Evolutionary conservation across 1,140 invertebrate genomes (phyloP).

Genomic region (Stegodyphus dumicola): DNA sequence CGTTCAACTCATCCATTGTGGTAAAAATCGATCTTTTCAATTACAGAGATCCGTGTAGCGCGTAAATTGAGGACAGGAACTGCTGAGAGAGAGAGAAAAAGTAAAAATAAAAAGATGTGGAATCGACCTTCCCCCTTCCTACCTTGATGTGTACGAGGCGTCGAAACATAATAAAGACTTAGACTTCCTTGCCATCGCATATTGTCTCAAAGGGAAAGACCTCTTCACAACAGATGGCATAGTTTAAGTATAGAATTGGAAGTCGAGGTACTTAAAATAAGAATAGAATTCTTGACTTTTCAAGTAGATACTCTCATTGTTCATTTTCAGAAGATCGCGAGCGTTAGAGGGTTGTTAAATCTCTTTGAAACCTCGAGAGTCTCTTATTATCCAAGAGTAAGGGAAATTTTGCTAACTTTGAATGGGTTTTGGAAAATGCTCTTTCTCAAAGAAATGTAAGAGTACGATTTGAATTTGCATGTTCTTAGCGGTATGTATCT

Average conservation of each 20-base stretch:
- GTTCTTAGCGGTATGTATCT: background rate
- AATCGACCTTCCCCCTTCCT: background rate
- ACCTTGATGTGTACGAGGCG: slow-evolving; percentile 5
- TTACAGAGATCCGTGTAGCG: slow-evolving; percentile 43
- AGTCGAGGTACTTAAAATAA: slow-evolving; percentile 14
- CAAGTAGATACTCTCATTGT: slow-evolving; percentile 12
- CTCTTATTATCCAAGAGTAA: slow-evolving; percentile 37
- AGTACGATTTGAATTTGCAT: slow-evolving; percentile 6
- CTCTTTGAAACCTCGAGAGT: background rate
- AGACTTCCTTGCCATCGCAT: background rate
- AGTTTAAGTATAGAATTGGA: background rate
- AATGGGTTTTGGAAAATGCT: background rate
- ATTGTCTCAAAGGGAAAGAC: slow-evolving; percentile 15
- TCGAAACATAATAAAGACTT: slow-evolving; percentile 31
- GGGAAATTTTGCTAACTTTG: slow-evolving; percentile 5
- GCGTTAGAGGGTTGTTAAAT: slow-evolving; percentile 12
- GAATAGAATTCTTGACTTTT: slow-evolving; percentile 13
- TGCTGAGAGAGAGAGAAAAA: slow-evolving; percentile 8
- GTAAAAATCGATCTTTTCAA: slow-evolving; percentile 26
- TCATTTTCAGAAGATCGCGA: slow-evolving; percentile 23
- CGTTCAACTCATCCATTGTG: too few relatives aligned
- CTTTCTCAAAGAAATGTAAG: background rate
- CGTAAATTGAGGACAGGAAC: slow-evolving; percentile 40
- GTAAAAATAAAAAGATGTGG: slow-evolving; percentile 10
- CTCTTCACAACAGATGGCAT: slow-evolving; percentile 24